Evolutionary conservation across 92 coral and sea anemone genomes (phyloP).

Genomic region (Heteractis magnifica): DNA sequence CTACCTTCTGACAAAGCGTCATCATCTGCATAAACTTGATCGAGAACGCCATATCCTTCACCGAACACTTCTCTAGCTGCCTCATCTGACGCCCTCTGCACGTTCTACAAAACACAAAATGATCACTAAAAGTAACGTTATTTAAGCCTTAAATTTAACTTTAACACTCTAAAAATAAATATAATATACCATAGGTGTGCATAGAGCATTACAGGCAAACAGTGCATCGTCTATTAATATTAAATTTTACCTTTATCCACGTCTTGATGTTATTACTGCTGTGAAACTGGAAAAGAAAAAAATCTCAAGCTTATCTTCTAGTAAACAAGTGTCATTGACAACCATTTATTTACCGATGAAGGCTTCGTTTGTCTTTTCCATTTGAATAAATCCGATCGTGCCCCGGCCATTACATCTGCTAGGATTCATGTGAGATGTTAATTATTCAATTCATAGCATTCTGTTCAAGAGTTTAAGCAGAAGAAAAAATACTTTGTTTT

Average conservation of each 20-base stretch:
- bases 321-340: not conserved
- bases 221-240: not conserved
- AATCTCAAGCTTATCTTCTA: not conserved
- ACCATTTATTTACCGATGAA: constrained; percentile 45
- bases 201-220: not conserved
- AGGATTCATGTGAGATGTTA: not conserved
- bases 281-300: constrained; percentile 27
- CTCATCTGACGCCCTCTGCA: constrained; percentile 83
- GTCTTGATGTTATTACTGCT: constrained; percentile 73
- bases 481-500: not conserved
- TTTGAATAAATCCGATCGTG: constrained; percentile 66
- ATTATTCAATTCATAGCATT: not conserved
- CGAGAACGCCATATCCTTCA: constrained; percentile 69
- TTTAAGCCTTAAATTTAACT: not conserved
- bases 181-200: no score
- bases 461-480: not conserved
- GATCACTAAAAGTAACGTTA: not conserved
- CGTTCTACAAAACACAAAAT: constrained; percentile 55
- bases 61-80: constrained; percentile 97
- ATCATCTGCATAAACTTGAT: constrained; percentile 89
- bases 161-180: not conserved
- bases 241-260: constrained; percentile 87
- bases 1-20: constrained; percentile 95
- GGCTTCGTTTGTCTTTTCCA: constrained; percentile 77
- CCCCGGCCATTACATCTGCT: constrained; percentile 64